These are phyloP conservation scores for Amazona vittata DNA, from an alignment of 2,113 vertebrate genomes.

Conservation along the genomic window DNA sequence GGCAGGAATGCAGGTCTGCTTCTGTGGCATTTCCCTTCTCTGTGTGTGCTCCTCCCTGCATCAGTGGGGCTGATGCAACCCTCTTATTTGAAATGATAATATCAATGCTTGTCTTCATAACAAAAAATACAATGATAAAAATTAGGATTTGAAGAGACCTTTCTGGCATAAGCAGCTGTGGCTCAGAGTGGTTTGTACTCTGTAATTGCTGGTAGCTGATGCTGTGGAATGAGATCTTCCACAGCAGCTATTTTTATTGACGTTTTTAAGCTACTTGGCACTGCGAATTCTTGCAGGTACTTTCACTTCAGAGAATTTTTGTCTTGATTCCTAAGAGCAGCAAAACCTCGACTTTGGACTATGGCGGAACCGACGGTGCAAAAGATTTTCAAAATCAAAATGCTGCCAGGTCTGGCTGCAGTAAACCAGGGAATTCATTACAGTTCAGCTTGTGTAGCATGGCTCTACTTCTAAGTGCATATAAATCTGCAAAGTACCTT, in stretches of 20 bases:
- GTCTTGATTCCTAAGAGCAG: background rate
- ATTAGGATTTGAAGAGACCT: background rate
- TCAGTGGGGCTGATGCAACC: background rate
- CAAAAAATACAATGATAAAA: background rate
- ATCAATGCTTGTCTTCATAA: background rate
- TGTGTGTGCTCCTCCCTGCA: background rate
- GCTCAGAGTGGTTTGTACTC: background rate
- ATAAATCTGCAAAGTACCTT: background rate
- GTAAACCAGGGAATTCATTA: constrained; percentile 4
- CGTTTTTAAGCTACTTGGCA: background rate
- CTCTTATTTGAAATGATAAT: background rate
- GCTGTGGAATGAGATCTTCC: background rate
- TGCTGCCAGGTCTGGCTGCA: background rate
- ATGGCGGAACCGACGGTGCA: background rate
- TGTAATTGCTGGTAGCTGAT: background rate
- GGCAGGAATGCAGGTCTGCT: background rate
- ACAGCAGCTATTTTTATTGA: background rate
- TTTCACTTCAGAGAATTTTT: background rate
- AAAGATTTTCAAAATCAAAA: constrained; percentile 25
- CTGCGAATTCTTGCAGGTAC: background rate
- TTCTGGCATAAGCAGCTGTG: background rate
- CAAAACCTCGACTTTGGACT: background rate
- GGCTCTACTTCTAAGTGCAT: background rate
- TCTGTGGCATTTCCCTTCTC: background rate
- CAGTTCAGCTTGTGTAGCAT: background rate